These are phyloP conservation scores for Syrmaticus mikado DNA, from an alignment of 2,113 vertebrate genomes.

Conservation along the genomic window DNA sequence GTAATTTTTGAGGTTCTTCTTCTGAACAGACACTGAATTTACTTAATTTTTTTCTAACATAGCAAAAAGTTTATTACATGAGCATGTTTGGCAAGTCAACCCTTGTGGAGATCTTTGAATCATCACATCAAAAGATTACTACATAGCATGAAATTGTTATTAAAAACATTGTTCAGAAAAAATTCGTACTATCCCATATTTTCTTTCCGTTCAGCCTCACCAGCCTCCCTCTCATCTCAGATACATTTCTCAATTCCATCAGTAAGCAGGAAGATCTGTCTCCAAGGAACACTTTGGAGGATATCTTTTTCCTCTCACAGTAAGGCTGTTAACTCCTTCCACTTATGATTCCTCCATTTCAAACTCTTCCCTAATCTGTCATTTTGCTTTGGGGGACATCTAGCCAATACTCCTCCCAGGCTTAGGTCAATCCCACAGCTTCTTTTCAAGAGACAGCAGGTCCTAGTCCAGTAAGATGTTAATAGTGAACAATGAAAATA, in stretches of 20 bases:
- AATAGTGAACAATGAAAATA: constrained; percentile 21
- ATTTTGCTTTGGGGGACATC: background rate
- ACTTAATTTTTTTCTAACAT: background rate
- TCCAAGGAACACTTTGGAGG: background rate
- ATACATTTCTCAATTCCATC: background rate
- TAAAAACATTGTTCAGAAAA: background rate
- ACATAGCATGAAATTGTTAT: background rate
- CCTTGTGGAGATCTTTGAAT: background rate
- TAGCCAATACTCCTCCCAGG: background rate
- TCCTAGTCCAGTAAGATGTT: background rate
- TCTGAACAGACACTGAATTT: constrained; percentile 4
- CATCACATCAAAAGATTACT: background rate
- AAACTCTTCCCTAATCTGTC: background rate
- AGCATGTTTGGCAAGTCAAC: background rate
- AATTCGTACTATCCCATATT: background rate
- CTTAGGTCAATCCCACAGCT: background rate
- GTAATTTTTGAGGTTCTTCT: constrained; percentile 16
- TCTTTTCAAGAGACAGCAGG: background rate
- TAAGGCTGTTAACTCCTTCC: background rate
- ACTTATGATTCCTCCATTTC: background rate
- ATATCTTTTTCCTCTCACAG: background rate
- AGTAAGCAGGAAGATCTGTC: background rate
- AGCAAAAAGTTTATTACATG: background rate
- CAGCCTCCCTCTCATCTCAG: background rate
- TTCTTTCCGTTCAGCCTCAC: background rate